Conservation (phyloP, 2,797 vertebrate genomes). For the Taenioides sp. region DNA sequence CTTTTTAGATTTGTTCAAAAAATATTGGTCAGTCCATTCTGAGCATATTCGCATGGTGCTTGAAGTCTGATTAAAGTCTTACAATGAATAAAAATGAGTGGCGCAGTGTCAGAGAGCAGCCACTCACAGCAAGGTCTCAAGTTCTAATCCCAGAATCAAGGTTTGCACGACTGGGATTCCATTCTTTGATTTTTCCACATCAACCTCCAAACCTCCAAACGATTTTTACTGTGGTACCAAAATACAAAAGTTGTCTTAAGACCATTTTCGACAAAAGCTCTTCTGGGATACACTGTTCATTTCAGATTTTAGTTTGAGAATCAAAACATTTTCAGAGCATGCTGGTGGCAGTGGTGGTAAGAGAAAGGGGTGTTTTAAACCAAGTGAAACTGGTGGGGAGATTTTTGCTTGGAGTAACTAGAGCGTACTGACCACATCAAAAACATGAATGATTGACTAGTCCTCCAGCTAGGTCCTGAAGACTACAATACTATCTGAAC, state of each 20-base stretch:
- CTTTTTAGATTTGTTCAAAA: conserved; percentile 63
- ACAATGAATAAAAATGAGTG: not conserved
- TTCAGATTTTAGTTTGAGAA: not conserved
- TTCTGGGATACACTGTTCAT: not conserved
- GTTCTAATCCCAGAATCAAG: not conserved
- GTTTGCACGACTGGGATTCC: not conserved
- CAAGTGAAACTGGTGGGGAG: not conserved
- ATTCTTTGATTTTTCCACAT: conserved; percentile 1
- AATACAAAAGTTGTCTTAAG: not conserved
- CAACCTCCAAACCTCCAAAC: not conserved
- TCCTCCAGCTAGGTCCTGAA: not conserved
- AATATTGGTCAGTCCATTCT: conserved; percentile 18
- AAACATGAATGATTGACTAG: not conserved
- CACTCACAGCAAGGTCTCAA: not conserved
- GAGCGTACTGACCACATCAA: not conserved
- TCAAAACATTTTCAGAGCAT: not conserved
- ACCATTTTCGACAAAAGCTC: not conserved
- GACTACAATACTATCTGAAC: not conserved
- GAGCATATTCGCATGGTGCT: not conserved
- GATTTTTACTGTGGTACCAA: not conserved
- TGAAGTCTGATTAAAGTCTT: not conserved
- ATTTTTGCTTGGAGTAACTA: not conserved
- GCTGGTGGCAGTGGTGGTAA: not conserved
- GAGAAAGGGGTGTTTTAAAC: not conserved
- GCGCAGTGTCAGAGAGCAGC: not conserved